A percentile compares a stretch with the other conserved stretches of the same genome.
Evolutionary conservation across 92 coral and sea anemone species (phyloP).

Genomic region (Virgularia gustaviana): DNA sequence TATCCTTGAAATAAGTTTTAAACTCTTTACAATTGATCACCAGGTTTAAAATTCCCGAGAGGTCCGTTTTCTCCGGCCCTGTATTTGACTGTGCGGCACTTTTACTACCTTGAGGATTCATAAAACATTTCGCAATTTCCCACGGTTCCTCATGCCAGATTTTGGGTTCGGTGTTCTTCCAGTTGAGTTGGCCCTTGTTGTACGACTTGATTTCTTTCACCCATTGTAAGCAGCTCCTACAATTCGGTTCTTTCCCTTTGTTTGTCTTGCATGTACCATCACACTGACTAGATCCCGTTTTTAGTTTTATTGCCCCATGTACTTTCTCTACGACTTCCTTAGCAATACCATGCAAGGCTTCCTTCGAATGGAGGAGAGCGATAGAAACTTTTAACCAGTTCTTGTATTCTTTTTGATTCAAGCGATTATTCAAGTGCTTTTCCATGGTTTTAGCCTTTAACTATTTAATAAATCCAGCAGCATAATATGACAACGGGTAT

Average conservation of each 20-base stretch:
- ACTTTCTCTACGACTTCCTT: background rate
- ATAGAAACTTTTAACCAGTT: slow-evolving; percentile 33
- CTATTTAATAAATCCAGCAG: too few species aligned
- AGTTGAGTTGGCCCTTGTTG: background rate
- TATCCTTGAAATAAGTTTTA: background rate
- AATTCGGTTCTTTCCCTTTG: slow-evolving; percentile 10
- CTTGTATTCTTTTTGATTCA: slow-evolving; percentile 18
- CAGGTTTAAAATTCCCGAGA: slow-evolving; percentile 23
- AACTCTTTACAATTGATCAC: slow-evolving; percentile 24
- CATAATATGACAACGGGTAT: too few species aligned
- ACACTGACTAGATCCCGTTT: slow-evolving; percentile 11
- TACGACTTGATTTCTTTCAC: slow-evolving; percentile 17
- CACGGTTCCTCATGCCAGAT: slow-evolving; percentile 25
- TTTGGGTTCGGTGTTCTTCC: slow-evolving; percentile 29
- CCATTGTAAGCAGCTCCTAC: slow-evolving; percentile 15
- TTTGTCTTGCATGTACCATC: slow-evolving; percentile 22
- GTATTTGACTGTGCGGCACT: slow-evolving; percentile 3
- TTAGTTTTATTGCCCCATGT: slow-evolving; percentile 2
- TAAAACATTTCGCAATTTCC: slow-evolving; percentile 34
- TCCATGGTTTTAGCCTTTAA: too few species aligned
- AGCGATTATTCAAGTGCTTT: slow-evolving; percentile 15
- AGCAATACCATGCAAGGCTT: slow-evolving; percentile 31
- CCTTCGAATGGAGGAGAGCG: slow-evolving; percentile 27
- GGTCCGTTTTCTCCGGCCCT: slow-evolving; percentile 25
- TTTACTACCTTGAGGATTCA: slow-evolving; percentile 34